A percentile compares a stretch with the other conserved stretches of the same genome.
Evolutionary conservation across 2,888 invertebrate species (phyloP).

Genomic region (Pseudococcus longispinus): DNA sequence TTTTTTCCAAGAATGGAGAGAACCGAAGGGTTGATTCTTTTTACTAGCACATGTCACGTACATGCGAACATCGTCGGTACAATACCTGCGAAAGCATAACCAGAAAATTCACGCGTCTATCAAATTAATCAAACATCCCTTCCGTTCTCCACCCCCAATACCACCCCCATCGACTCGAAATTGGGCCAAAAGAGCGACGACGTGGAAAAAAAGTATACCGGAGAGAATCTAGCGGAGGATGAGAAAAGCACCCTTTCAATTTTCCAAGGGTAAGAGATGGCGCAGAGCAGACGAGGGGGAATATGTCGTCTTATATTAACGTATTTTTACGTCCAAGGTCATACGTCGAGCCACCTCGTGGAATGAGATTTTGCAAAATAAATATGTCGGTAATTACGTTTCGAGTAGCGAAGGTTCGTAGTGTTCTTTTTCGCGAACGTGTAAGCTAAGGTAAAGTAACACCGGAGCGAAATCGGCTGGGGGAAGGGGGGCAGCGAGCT

Average conservation of each 20-base stretch:
- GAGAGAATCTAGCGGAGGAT: background rate
- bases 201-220: background rate
- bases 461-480: background rate
- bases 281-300: background rate
- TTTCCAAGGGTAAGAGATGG: background rate
- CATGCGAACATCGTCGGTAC: background rate
- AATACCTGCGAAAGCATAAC: background rate
- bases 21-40: background rate
- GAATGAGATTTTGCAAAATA: constrained; percentile 1
- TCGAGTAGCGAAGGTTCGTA: background rate
- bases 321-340: background rate
- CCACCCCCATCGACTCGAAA: background rate
- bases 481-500: background rate
- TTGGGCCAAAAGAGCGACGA: background rate
- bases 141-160: background rate
- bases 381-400: constrained; percentile 1
- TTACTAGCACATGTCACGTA: background rate
- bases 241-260: background rate
- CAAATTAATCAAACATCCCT: background rate
- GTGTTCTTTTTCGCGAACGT: background rate
- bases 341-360: background rate
- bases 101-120: background rate
- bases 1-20: background rate
- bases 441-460: background rate
- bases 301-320: background rate